These are phyloP conservation scores for Bibio marci DNA, from an alignment of 2,888 invertebrate species.

Conservation along the genomic window DNA sequence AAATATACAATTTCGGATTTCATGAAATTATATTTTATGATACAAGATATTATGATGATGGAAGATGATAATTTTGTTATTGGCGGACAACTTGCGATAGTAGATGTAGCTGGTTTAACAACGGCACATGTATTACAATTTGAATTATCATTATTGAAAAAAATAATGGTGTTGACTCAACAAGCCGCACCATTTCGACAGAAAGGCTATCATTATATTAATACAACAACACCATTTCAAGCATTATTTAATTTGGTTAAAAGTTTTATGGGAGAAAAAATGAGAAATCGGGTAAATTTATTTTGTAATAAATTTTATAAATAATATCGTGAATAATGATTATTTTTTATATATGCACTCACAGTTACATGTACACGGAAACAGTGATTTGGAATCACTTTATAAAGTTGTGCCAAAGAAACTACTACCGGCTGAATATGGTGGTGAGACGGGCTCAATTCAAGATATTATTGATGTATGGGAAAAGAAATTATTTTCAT, in stretches of 20 bases:
- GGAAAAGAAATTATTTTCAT: constrained; percentile 21
- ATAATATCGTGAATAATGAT: background rate
- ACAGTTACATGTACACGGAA: constrained; percentile 36
- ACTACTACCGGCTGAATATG: constrained; percentile 44
- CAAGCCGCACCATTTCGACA: constrained; percentile 42
- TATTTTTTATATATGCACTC: constrained; percentile 8
- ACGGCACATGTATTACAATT: constrained; percentile 36
- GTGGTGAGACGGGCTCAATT: constrained; percentile 38
- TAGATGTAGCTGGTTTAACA: constrained; percentile 37
- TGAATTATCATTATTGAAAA: constrained; percentile 40
- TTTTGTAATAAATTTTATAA: background rate
- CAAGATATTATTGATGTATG: constrained; percentile 19
- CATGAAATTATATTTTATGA: constrained; percentile 34
- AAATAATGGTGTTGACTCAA: constrained; percentile 34
- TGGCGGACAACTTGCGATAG: constrained; percentile 32
- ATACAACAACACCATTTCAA: constrained; percentile 40
- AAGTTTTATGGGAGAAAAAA: constrained; percentile 40
- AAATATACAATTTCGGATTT: constrained; percentile 31
- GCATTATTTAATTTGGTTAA: constrained; percentile 38
- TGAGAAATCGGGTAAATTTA: constrained; percentile 32
- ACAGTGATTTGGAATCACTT: constrained; percentile 34
- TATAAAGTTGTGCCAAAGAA: constrained; percentile 38
- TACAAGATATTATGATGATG: constrained; percentile 38
- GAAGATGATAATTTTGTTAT: constrained; percentile 42
- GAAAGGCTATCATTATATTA: constrained; percentile 39